phyloP scores from a whole-genome alignment of 2,113 vertebrate genomes.

The Periophthalmodon schlosseri region DNA sequence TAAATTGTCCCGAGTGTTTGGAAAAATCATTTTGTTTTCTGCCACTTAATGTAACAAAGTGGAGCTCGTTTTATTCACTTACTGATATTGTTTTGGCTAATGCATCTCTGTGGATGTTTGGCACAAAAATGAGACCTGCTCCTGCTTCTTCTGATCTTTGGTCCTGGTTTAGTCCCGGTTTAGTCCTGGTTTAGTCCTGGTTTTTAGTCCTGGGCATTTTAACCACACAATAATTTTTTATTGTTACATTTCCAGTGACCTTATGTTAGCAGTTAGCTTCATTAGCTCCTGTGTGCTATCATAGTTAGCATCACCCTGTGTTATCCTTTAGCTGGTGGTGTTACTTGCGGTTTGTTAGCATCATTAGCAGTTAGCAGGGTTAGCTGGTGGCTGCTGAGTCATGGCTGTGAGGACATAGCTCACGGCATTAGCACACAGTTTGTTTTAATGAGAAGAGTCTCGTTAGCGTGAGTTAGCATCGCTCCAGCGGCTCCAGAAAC shows the following conservation, averaged over 20 bases:
- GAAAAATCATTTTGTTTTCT: too few relatives aligned
- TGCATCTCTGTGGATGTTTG: too few relatives aligned
- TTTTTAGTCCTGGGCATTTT: neutral
- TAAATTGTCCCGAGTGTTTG: too few relatives aligned
- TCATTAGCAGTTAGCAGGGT: neutral
- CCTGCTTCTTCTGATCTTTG: too few relatives aligned
- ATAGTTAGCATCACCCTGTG: neutral
- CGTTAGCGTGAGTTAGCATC: neutral
- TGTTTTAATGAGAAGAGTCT: constrained; percentile 7
- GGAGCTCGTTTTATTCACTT: too few relatives aligned
- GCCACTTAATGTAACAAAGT: too few relatives aligned
- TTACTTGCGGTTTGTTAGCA: neutral
- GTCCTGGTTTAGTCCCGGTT: neutral
- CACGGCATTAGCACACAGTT: neutral
- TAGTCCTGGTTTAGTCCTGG: neutral
- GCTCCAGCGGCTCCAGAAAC: neutral
- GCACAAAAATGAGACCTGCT: too few relatives aligned
- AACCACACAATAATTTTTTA: neutral
- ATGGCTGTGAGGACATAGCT: neutral
- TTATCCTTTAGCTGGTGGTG: constrained; percentile 1
- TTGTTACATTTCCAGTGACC: neutral
- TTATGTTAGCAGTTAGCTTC: neutral
- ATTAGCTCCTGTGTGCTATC: neutral
- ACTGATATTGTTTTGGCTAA: too few relatives aligned
- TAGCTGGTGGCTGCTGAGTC: constrained; percentile 9